Evolutionary conservation across 1,140 invertebrate species (phyloP).

Genomic region (Anastatus disparis): DNA sequence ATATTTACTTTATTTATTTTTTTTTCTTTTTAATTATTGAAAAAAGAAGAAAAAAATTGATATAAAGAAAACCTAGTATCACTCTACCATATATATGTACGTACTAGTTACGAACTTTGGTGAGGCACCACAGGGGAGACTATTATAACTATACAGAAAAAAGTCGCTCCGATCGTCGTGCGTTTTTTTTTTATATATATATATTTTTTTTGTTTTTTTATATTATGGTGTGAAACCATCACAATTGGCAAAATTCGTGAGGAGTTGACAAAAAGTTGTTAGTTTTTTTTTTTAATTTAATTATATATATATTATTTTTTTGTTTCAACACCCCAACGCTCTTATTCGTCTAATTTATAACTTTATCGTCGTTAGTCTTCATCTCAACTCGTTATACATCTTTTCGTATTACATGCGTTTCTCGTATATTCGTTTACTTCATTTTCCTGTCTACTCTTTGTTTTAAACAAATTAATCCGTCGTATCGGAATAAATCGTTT

Average conservation of each 20-base stretch:
- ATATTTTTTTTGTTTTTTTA: neutral
- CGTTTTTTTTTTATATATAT: neutral
- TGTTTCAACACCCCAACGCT: neutral
- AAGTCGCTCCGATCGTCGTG: slow-evolving; percentile 34
- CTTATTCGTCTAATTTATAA: slow-evolving; percentile 1
- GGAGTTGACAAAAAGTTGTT: slow-evolving; percentile 4
- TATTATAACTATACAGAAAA: slow-evolving; percentile 40
- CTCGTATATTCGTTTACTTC: slow-evolving; percentile 15
- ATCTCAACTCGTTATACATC: slow-evolving; percentile 19
- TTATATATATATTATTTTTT: too few relatives aligned
- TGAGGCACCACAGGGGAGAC: slow-evolving; percentile 42
- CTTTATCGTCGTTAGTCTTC: slow-evolving; percentile 38
- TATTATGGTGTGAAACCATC: neutral
- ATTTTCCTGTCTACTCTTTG: slow-evolving; percentile 33
- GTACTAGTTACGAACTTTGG: slow-evolving; percentile 38
- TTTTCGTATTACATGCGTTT: neutral
- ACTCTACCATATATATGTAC: slow-evolving; percentile 32
- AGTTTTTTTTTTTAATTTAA: slow-evolving; percentile 12
- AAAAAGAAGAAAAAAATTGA: slow-evolving; percentile 18
- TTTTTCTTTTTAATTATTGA: slow-evolving; percentile 19
- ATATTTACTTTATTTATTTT: slow-evolving; percentile 9
- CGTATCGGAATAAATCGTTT: slow-evolving; percentile 33
- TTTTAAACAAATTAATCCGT: slow-evolving; percentile 25
- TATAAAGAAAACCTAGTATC: slow-evolving; percentile 38
- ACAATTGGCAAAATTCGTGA: slow-evolving; percentile 16